These are phyloP conservation scores for Cheilinus undulatus DNA, from an alignment of 2,113 vertebrate species.

Conservation along the genomic window DNA sequence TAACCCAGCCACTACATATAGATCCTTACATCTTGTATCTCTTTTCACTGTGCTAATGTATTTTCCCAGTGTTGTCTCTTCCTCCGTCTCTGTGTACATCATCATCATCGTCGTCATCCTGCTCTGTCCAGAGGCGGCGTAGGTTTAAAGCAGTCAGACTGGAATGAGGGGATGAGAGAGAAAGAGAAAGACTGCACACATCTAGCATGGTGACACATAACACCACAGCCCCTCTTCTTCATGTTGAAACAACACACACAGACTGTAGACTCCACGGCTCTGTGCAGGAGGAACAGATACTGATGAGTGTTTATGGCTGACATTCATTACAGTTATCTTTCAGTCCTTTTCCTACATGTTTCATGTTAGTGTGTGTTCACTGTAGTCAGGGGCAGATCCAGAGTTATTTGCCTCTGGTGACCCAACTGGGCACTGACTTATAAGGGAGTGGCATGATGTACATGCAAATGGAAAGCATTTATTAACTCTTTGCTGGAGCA, in stretches of 20 bases:
- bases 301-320: constrained; percentile 46
- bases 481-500: no score
- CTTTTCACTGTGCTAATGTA: background rate
- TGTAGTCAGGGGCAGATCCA: no score
- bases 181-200: background rate
- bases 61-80: background rate
- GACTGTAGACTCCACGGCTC: constrained; percentile 9
- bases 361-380: background rate
- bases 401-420: no score
- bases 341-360: background rate
- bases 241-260: constrained; percentile 48
- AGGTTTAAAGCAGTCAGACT: constrained; percentile 37
- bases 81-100: constrained; percentile 17
- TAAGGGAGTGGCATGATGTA: no score
- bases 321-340: constrained; percentile 32
- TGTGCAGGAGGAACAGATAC: constrained; percentile 3
- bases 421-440: no score
- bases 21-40: constrained; percentile 24
- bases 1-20: constrained; percentile 48
- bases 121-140: constrained; percentile 31
- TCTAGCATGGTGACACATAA: constrained; percentile 29
- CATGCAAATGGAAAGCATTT: no score
- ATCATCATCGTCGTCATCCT: constrained; percentile 20
- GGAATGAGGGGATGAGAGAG: constrained; percentile 34
- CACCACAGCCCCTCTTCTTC: constrained; percentile 23